Conservation (phyloP, 2,797 vertebrate species). For the Macrochelys suwanniensis region DNA sequence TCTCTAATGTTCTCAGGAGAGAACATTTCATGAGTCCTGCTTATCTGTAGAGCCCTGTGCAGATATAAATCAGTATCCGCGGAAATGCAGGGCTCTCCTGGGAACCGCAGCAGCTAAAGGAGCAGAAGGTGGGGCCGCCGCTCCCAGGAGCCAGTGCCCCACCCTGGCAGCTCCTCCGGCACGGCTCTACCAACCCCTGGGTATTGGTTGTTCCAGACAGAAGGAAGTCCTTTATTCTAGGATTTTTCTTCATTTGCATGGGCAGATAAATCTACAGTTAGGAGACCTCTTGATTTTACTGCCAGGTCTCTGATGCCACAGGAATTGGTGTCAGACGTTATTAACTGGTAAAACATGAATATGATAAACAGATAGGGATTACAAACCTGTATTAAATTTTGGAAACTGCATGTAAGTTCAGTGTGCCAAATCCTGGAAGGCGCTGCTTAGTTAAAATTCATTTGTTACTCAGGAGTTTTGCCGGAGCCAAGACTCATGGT, state of each 20-base stretch:
- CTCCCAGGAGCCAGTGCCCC: too few relatives aligned
- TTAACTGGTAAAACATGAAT: neutral
- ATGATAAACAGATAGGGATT: conserved; percentile 21
- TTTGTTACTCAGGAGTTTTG: conserved; percentile 54
- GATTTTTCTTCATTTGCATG: neutral
- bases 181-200: too few relatives aligned
- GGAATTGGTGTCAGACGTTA: neutral
- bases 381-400: neutral
- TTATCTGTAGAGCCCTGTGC: neutral
- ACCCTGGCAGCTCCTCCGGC: too few relatives aligned
- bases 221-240: neutral
- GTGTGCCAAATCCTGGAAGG: conserved; percentile 38
- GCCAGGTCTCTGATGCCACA: neutral
- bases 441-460: conserved; percentile 7
- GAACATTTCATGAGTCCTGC: neutral
- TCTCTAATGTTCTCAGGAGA: neutral
- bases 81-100: too few relatives aligned
- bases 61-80: too few relatives aligned
- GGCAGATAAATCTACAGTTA: neutral
- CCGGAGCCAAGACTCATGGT: conserved; percentile 15
- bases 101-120: too few relatives aligned
- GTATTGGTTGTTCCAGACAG: neutral
- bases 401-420: neutral
- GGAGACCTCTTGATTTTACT: neutral
- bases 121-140: too few relatives aligned